Conservation (phyloP, 2,888 invertebrate genomes). For the Caenorhabditis uteleia region DNA sequence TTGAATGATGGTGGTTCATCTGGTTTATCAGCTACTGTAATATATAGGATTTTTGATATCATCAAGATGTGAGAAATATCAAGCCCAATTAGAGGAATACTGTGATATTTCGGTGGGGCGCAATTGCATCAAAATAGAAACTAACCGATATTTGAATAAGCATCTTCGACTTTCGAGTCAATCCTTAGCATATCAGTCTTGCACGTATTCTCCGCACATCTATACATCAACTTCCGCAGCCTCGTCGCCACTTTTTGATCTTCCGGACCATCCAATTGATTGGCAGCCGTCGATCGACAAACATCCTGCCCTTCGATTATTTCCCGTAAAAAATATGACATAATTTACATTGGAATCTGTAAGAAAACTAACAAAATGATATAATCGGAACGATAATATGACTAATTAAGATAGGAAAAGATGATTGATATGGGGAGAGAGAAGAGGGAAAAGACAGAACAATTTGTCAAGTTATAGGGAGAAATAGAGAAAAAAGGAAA, state of each 20-base stretch:
- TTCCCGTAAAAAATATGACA: conserved; percentile 41
- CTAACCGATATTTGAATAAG: conserved; percentile 8
- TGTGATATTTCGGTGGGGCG: no score
- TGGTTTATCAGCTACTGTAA: conserved; percentile 4
- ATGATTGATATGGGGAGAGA: no score
- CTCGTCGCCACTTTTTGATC: conserved; percentile 1
- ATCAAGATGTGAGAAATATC: no score
- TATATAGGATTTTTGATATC: background rate
- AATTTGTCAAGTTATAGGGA: background rate
- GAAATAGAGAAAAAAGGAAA: background rate
- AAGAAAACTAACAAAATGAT: background rate
- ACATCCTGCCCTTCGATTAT: conserved; percentile 30
- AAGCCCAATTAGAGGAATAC: no score
- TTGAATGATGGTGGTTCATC: conserved; percentile 21
- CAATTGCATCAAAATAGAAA: background rate
- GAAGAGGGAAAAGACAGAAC: no score
- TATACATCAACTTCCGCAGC: conserved; percentile 19
- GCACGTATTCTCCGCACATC: conserved; percentile 33
- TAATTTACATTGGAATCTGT: conserved; percentile 3
- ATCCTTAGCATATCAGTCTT: conserved; percentile 24
- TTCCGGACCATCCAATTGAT: background rate
- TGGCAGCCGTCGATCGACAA: no score
- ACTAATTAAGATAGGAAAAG: background rate
- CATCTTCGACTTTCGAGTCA: conserved; percentile 10
- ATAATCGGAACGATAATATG: no score